Percentiles rank a stretch among this genome's conserved stretches.
These are phyloP conservation scores for Pocota personata DNA, from an alignment of 2,888 invertebrate species.

Conservation along the genomic window DNA sequence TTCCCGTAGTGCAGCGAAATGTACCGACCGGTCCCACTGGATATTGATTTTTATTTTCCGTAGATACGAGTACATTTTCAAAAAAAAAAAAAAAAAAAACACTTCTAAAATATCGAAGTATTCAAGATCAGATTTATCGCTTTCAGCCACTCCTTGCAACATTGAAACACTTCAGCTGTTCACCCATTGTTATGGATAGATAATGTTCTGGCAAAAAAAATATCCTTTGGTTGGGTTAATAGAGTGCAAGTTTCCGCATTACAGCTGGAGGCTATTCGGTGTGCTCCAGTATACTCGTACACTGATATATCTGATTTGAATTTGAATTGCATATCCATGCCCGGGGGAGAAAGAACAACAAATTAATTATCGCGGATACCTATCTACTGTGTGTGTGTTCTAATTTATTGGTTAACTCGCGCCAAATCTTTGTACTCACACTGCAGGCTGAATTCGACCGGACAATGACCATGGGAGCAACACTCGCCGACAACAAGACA, in stretches of 20 bases:
- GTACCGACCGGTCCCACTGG: too few relatives aligned
- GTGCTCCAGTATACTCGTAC: neutral
- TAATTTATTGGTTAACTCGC: constrained; percentile 70
- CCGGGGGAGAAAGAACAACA: constrained; percentile 65
- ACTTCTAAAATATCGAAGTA: neutral
- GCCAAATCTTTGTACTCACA: constrained; percentile 56
- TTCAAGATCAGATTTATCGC: neutral
- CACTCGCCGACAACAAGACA: constrained; percentile 50
- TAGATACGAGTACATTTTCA: neutral
- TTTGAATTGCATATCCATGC: constrained; percentile 67
- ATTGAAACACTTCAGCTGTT: neutral
- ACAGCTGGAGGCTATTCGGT: constrained; percentile 24
- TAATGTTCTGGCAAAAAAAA: neutral
- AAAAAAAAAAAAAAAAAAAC: neutral
- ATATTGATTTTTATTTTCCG: too few relatives aligned
- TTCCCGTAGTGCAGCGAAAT: too few relatives aligned
- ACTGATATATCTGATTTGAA: constrained; percentile 61
- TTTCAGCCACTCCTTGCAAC: neutral
- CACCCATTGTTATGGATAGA: constrained; percentile 3
- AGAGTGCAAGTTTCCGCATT: constrained; percentile 60
- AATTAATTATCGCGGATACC: constrained; percentile 70
- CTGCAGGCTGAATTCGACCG: constrained; percentile 49
- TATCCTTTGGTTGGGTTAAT: constrained; percentile 17
- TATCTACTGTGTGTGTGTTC: constrained; percentile 66
- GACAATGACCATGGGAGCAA: constrained; percentile 69